A percentile compares a stretch with the other conserved stretches of the same genome.
These are phyloP conservation scores for Mystacornis crossleyi DNA, from an alignment of 2,113 vertebrate genomes.

Conservation along the genomic window DNA sequence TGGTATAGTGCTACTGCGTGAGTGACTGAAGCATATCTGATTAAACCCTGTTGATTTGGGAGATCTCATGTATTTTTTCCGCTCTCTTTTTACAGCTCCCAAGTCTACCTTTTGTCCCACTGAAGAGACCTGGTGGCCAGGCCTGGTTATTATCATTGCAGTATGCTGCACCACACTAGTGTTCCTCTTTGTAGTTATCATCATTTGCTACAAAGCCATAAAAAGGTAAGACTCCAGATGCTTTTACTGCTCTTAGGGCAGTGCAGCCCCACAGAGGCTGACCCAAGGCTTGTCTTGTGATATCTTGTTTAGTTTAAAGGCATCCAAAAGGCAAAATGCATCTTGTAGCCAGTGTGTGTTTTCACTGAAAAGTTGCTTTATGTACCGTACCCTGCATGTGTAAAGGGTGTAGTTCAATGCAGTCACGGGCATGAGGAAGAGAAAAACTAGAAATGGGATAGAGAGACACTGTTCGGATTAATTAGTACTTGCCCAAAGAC, in stretches of 20 bases:
- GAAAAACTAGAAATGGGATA: neutral
- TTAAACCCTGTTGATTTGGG: neutral
- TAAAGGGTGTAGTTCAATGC: neutral
- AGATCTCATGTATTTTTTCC: constrained; percentile 38
- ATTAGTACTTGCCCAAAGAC: neutral
- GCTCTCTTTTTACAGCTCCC: constrained; percentile 73
- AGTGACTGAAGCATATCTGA: neutral
- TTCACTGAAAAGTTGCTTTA: neutral
- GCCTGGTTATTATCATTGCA: constrained; percentile 85
- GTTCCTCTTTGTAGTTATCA: constrained; percentile 90
- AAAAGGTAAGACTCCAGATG: constrained; percentile 85
- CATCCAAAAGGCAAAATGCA: neutral
- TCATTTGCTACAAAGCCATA: constrained; percentile 99
- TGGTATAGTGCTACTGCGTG: neutral
- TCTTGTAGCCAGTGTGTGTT: neutral
- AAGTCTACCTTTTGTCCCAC: constrained; percentile 80
- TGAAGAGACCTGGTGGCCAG: constrained; percentile 90
- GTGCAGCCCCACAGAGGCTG: neutral
- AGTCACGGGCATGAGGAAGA: neutral
- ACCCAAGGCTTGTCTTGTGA: neutral
- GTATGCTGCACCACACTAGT: constrained; percentile 86
- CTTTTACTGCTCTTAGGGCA: neutral
- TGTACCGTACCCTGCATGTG: neutral
- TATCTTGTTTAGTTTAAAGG: neutral
- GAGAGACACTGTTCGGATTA: neutral